Base-by-base conservation (phyloP, 2,888 invertebrate species). In the Halictus quadricinctus region DNA sequence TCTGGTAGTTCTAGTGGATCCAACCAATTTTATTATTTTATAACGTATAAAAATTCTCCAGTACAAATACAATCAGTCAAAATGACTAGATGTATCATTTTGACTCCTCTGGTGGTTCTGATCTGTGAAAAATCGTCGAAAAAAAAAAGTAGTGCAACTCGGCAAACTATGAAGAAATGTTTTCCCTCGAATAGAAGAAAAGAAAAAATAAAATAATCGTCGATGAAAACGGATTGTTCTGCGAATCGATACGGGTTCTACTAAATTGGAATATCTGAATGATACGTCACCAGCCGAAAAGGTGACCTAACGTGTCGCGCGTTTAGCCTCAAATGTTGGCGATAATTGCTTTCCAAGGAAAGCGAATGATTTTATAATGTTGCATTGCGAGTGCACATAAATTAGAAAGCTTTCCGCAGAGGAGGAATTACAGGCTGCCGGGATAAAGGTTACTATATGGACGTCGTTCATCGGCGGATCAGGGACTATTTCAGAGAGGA, bases 401-500 rank as follows among this genome's bases (percentile, higher is more conserved):
- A 84, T 85, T 85, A 84, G 84, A 85, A 85, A 79, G 66, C 58
- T 48, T 72, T 41, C 41, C 48, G 60, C 36, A 43, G 48, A 46
- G 58, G 7, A 79, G 50, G 72, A 73, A 72, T 72, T 79, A 79
- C 74, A 70, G 74, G 43, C 75, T 66, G 36, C 21, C 72, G 58
- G 72, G 75, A 84, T 84, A 84, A 84, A 84, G 75, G 66, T 84
- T 84, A 76, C 79, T 84, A 41, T 41, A 77, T 77, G 79, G 84
- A 84, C 79, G 72, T 69, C 76, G 80, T 80, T 70, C 80, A 80
- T 80, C 76, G 73, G 80, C 66, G 69, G 80, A 80, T 84, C 76
- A 76, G 50, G 84, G 76, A 84, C 84, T 85, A 84, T 85, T 85
- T 84, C 76, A 84, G 76, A 78, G 80, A 80, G 80, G 85, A 85